Evolutionary conservation across 92 coral and sea anemone species (phyloP).

Genomic region (Plumapathes pennacea): DNA sequence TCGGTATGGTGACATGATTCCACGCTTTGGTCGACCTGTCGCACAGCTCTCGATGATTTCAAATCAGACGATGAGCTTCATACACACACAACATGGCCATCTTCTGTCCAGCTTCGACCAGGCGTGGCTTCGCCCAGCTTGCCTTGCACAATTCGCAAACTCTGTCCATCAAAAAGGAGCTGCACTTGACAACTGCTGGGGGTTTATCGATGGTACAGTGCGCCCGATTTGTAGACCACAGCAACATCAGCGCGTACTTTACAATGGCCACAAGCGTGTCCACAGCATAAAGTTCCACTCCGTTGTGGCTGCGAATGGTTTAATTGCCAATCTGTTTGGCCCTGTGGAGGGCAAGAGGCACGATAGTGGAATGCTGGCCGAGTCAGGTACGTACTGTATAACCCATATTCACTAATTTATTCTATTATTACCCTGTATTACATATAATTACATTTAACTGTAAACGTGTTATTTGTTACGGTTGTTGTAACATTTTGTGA

Average conservation of each 20-base stretch:
- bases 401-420: no score
- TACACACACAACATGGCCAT: slow-evolving; percentile 21
- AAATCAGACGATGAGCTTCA: slow-evolving; percentile 24
- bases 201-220: slow-evolving; percentile 53
- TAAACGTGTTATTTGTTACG: no score
- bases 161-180: slow-evolving; percentile 26
- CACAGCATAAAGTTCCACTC: no score
- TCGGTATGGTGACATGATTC: slow-evolving; percentile 35
- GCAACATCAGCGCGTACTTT: slow-evolving; percentile 27
- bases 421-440: no score
- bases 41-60: slow-evolving; percentile 33
- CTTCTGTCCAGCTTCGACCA: slow-evolving; percentile 23
- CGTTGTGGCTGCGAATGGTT: no score
- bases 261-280: no score
- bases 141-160: slow-evolving; percentile 9
- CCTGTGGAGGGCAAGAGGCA: no score
- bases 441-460: no score
- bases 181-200: slow-evolving; percentile 37
- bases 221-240: slow-evolving; percentile 42
- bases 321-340: no score
- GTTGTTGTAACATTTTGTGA: no score
- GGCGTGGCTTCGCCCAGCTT: slow-evolving; percentile 45
- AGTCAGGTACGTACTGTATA: no score
- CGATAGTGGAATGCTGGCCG: no score
- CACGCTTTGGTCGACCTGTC: slow-evolving; percentile 40